Conservation (phyloP, 2,113 vertebrate genomes). For the Empidonax alnorum region DNA sequence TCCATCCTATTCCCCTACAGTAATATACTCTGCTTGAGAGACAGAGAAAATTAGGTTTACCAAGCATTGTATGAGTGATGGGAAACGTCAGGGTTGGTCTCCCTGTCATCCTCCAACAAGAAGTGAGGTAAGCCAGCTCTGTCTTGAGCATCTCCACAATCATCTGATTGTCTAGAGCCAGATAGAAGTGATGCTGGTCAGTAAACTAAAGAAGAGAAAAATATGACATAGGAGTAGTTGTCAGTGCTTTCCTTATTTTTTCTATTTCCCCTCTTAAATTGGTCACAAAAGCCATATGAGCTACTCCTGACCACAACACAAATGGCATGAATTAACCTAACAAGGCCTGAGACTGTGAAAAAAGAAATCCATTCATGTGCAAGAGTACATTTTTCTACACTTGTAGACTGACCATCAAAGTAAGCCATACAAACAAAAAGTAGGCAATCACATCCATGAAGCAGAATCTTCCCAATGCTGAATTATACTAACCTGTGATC, state of each 20-base stretch:
- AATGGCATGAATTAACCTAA: neutral
- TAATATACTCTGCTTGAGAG: neutral
- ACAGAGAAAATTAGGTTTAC: slow-evolving; percentile 66
- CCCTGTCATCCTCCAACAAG: slow-evolving; percentile 97
- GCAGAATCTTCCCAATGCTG: neutral
- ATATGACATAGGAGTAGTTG: neutral
- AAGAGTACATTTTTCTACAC: neutral
- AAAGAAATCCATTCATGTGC: neutral
- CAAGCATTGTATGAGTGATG: slow-evolving; percentile 93
- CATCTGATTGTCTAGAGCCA: slow-evolving; percentile 98
- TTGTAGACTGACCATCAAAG: neutral
- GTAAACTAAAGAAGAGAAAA: slow-evolving; percentile 84
- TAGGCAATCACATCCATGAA: neutral
- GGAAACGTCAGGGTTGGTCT: slow-evolving; percentile 93
- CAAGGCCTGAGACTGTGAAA: neutral
- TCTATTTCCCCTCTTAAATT: neutral
- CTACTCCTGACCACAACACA: neutral
- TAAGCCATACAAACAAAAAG: neutral
- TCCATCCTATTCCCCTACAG: neutral
- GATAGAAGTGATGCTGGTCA: slow-evolving; percentile 97
- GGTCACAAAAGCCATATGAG: neutral
- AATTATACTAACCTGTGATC: neutral
- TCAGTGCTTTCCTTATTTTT: neutral
- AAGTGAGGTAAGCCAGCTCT: slow-evolving; percentile 93
- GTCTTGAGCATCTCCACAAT: slow-evolving; percentile 97